A percentile compares a stretch with the other conserved stretches of the same genome.
phyloP scores from a whole-genome alignment of 2,888 invertebrate species.

The Scaptomyza reducta region DNA sequence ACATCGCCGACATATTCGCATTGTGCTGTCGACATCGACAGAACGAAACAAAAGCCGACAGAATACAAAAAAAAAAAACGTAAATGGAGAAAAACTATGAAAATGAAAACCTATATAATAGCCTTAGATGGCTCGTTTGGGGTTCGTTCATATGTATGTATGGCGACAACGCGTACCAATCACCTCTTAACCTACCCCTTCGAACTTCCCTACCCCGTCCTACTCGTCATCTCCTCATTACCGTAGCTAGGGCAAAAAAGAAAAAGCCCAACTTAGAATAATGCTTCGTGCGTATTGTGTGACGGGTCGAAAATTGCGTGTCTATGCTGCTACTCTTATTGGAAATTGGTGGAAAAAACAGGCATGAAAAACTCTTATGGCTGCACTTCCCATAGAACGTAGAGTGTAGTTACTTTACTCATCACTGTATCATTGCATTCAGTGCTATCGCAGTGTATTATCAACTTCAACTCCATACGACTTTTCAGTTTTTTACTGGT shows the following conservation, averaged over 20 bases:
- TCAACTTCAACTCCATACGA: constrained; percentile 33
- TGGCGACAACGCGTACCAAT: constrained; percentile 75
- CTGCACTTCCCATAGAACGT: constrained; percentile 33
- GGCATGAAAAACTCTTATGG: constrained; percentile 36
- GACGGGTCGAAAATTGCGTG: constrained; percentile 67
- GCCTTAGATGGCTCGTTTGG: constrained; percentile 40
- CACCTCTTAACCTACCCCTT: constrained; percentile 40
- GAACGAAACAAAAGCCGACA: constrained; percentile 40
- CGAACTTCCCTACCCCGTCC: background rate
- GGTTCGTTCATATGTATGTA: constrained; percentile 18
- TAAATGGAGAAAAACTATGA: constrained; percentile 44
- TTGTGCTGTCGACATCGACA: constrained; percentile 41
- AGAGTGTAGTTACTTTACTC: constrained; percentile 17
- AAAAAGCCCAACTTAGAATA: constrained; percentile 4
- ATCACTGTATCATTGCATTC: constrained; percentile 53
- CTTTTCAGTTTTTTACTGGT: constrained; percentile 10
- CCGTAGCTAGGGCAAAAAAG: constrained; percentile 11
- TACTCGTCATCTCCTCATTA: constrained; percentile 53
- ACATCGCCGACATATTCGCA: constrained; percentile 55
- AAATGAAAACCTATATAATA: constrained; percentile 62
- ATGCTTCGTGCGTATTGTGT: constrained; percentile 40
- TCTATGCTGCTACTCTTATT: constrained; percentile 29
- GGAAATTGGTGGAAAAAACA: constrained; percentile 49
- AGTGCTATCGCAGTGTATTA: constrained; percentile 38
- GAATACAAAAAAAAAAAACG: constrained; percentile 20